Conservation (phyloP, 1,140 invertebrate genomes). For the Bombus balteatus region DNA sequence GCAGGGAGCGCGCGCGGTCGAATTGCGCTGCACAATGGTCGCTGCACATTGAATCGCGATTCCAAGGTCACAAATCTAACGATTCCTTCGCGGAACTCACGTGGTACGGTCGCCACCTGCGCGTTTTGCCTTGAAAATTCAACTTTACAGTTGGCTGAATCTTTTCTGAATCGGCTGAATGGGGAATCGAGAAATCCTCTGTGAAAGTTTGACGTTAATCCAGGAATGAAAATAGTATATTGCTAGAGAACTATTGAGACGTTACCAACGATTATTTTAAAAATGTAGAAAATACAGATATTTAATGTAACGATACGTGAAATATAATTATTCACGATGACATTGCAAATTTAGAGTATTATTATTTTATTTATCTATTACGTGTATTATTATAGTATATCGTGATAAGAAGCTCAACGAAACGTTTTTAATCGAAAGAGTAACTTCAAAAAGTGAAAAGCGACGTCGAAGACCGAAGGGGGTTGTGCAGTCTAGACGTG, state of each 20-base stretch:
- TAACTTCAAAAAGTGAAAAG: background rate
- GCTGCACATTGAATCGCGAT: constrained; percentile 6
- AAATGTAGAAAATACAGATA: too few species aligned
- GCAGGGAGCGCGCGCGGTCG: background rate
- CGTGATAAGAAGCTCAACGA: background rate
- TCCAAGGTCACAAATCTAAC: constrained; percentile 44
- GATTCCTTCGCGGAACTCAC: constrained; percentile 25
- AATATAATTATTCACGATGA: background rate
- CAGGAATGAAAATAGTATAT: background rate
- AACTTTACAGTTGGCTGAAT: background rate
- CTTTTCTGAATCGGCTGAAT: background rate
- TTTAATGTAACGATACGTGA: background rate
- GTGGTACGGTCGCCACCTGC: background rate
- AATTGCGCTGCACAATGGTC: background rate
- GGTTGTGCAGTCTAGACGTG: background rate
- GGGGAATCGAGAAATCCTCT: background rate
- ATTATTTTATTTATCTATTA: too few species aligned
- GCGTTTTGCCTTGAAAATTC: background rate
- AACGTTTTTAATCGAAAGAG: background rate
- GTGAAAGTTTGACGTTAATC: background rate
- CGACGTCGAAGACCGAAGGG: background rate
- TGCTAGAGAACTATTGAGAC: too few species aligned
- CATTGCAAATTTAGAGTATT: background rate
- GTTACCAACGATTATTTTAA: too few species aligned
- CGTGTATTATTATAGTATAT: too few species aligned